Percentiles rank a stretch among this genome's conserved stretches.
Conservation (phyloP, 2,113 vertebrate species). For the Ceratotherium simum region DNA sequence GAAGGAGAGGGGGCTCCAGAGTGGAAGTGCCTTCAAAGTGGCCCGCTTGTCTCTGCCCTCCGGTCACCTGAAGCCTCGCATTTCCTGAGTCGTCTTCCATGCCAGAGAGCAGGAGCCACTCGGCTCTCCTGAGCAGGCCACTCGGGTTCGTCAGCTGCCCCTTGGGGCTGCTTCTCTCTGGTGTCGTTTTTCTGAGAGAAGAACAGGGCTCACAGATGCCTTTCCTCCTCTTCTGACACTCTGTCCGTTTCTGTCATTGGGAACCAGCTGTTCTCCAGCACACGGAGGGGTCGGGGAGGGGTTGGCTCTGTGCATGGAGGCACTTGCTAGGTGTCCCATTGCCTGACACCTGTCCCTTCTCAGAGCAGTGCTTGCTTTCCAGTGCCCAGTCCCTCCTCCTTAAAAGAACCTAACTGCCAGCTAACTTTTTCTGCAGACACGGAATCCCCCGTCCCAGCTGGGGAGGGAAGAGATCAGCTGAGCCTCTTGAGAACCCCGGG, state of each 20-base stretch:
- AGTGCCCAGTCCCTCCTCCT: background rate
- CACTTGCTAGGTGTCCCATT: background rate
- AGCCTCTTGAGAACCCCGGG: background rate
- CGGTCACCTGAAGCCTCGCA: background rate
- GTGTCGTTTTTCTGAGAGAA: background rate
- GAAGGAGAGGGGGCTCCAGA: background rate
- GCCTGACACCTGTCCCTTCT: background rate
- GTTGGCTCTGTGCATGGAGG: background rate
- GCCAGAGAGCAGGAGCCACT: background rate
- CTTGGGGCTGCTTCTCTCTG: background rate
- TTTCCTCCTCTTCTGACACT: background rate
- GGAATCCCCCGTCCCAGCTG: background rate
- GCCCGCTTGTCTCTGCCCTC: background rate
- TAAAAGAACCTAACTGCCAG: background rate
- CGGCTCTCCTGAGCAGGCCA: background rate
- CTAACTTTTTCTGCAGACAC: background rate
- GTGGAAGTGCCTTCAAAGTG: background rate
- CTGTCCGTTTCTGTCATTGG: background rate
- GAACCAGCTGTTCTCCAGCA: background rate
- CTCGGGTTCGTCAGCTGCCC: background rate
- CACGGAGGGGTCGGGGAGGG: rapidly evolving
- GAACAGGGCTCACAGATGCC: background rate
- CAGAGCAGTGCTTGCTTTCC: background rate
- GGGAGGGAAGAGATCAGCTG: background rate
- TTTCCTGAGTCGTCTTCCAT: background rate